Evolutionary conservation across 2,113 vertebrate species (phyloP).

Genomic region (Astatotilapia flaviijosephi): DNA sequence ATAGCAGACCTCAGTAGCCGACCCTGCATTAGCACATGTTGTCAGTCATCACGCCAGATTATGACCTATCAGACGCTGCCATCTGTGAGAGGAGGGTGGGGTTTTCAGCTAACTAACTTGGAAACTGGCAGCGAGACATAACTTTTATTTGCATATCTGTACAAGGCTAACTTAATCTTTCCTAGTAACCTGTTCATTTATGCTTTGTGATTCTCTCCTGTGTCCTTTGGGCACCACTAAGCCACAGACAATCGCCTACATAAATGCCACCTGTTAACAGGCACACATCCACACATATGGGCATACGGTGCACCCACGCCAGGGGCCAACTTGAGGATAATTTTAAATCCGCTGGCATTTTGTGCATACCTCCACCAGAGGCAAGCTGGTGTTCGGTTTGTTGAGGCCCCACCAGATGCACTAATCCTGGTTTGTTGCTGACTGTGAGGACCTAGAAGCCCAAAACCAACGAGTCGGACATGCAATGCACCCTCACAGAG

Average conservation of each 20-base stretch:
- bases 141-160: neutral
- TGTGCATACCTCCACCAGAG: slow-evolving; percentile 50
- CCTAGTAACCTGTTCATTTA: neutral
- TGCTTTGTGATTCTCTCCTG: neutral
- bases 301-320: neutral
- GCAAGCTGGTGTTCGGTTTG: slow-evolving; percentile 30
- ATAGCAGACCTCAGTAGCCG: slow-evolving; percentile 40
- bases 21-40: slow-evolving; percentile 44
- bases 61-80: slow-evolving; percentile 45
- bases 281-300: neutral
- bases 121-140: neutral
- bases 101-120: neutral
- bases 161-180: neutral
- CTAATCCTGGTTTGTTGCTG: slow-evolving; percentile 19
- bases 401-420: neutral
- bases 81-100: slow-evolving; percentile 16
- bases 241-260: neutral
- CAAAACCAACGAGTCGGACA: neutral
- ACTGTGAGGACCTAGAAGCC: neutral
- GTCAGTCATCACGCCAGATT: slow-evolving; percentile 55
- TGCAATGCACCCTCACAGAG: neutral
- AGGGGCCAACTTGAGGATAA: slow-evolving; percentile 11
- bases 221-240: neutral
- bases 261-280: neutral
- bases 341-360: slow-evolving; percentile 50